Base-by-base conservation (phyloP, 2,797 vertebrate species). In the Forpus xanthops region DNA sequence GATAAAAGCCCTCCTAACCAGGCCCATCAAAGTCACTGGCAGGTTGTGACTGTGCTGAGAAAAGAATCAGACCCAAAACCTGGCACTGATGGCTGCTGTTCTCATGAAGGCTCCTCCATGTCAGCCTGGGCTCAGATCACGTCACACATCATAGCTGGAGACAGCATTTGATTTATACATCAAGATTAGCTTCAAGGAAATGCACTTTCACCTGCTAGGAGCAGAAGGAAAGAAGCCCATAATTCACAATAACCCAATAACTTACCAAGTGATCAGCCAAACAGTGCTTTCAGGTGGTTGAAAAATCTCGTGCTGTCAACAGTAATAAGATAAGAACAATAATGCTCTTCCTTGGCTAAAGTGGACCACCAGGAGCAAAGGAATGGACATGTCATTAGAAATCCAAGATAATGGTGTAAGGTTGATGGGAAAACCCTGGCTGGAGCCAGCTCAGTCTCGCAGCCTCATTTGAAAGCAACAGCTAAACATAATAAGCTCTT, bases 301-400 rank as follows among this genome's bases (percentile, higher is more conserved):
- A 95, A 88, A 90, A 90, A 85, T 89, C 88, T 91, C 77, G 19
- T 73, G 89, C 90, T 95, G 89, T 45, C 39, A 61, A 66, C 20
- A 44, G 72, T 96, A 97, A 97, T 96, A 81, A 93, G 91, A 66
- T 68, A 96, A 97, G 96, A 93, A 78, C 15, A 80, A 97, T 94
- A 94, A 93, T 92, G 77, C 95, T 96, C 93, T 68, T 85, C 31
- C 47, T 76, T 70, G 83, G 79, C 89, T 35, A 5, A 74, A 93
- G 87, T 4, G 70, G 70, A 45, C 74, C 88, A 94, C 82, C 78
- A 75, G 86, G 83, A 89, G 76, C 65, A 37, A 91, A 39, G 91
- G 74, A 81, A 85, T 49, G 92, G 94, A 90, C 87, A 68, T 42
- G 45, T 35, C 94, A 94, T 25, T 70, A 80, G 58, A 79, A 86